Base-by-base conservation (phyloP, 2,797 vertebrate species). In the Chelonia mydas region DNA sequence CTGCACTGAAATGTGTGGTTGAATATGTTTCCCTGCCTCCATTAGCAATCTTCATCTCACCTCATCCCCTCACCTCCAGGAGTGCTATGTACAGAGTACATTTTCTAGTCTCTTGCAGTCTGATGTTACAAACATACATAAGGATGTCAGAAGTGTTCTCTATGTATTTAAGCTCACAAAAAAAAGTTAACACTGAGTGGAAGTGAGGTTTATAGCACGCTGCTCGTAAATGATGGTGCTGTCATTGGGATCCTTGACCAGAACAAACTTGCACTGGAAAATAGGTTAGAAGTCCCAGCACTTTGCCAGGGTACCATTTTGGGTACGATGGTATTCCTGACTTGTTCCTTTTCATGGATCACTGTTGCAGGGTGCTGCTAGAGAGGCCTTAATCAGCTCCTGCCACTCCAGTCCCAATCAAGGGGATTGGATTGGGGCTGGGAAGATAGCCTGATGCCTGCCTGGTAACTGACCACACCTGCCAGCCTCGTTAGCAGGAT, bases 141-240 rank as follows among this genome's bases (percentile, higher is more conserved):
- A 96, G 86, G 92, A 92, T 94, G 88, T 95, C 90, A 92, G 93
- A 96, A 94, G 84, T 85, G 77, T 95, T 93, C 86, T 86, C 88
- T 1, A 2, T 85, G 47, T 90, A 93, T 84, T 96, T 97, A 92
- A 96, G 90, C 94, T 96, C 93, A 94, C 41, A 65, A 92, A 92
- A 93, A 93, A 88, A 94, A 93, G 95, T 95, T 97, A 95, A 95
- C 94, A 93, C 94, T 79, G 95, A 94, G 90, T 86, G 90, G 94
- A 97, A 97, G 96, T 65, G 59, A 95, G 87, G 85, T 96, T 94
- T 96, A 96, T 96, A 93, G 83, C 91, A 86, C 86, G 90, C 94
- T 96, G 88, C 0, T 23, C 93, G 86, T 93, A 95, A 95, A 91
- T 91, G 94, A 41, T 3, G 5, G 93, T 95, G 90, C 86, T 93